phyloP scores from a whole-genome alignment of 2,888 invertebrate genomes.

The Rugalucina vietnamica region DNA sequence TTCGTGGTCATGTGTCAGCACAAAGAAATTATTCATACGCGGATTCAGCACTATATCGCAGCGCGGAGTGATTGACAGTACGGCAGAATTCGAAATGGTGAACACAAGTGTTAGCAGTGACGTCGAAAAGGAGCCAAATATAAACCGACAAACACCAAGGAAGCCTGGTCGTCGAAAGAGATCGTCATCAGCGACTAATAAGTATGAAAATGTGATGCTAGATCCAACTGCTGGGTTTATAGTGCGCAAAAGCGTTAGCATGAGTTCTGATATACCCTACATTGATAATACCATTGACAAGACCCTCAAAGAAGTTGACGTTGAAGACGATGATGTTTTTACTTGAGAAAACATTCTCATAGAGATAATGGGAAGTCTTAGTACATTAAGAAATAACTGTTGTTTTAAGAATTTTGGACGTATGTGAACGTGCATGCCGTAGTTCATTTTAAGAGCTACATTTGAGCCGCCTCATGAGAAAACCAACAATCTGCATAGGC shows the following conservation, averaged over 20 bases:
- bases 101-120: constrained; percentile 49
- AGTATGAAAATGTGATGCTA: constrained; percentile 60
- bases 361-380: too few relatives aligned
- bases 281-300: constrained; percentile 52
- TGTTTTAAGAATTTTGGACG: too few relatives aligned
- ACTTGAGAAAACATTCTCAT: constrained; percentile 1
- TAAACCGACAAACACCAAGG: constrained; percentile 34
- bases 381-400: too few relatives aligned
- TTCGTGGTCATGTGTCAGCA: constrained; percentile 24
- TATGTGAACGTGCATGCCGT: too few relatives aligned
- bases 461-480: too few relatives aligned
- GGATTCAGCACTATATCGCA: constrained; percentile 57
- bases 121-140: neutral
- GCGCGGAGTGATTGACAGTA: constrained; percentile 57
- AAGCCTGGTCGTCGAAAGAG: constrained; percentile 52
- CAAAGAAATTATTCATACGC: constrained; percentile 40
- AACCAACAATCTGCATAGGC: too few relatives aligned
- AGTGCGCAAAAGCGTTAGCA: constrained; percentile 53
- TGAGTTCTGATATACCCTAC: constrained; percentile 56
- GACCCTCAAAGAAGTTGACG: constrained; percentile 28
- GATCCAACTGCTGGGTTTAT: constrained; percentile 42
- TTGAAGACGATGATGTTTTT: constrained; percentile 54
- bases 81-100: constrained; percentile 58
- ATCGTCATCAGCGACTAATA: constrained; percentile 41
- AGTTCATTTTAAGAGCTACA: too few relatives aligned